These are phyloP conservation scores for Helogale parvula DNA, from an alignment of 2,113 vertebrate genomes.

Conservation along the genomic window DNA sequence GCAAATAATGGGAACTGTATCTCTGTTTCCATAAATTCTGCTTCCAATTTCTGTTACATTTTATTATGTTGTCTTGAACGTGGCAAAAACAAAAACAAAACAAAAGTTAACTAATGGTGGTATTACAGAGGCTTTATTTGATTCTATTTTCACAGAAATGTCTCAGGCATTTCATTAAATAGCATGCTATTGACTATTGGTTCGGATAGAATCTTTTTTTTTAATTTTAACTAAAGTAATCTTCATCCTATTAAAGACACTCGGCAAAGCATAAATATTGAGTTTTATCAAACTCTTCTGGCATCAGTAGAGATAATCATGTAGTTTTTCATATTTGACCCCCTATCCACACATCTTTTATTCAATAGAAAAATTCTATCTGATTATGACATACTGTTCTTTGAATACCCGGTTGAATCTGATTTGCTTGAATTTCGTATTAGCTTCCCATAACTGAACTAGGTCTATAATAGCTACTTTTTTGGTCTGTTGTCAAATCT, in stretches of 20 bases:
- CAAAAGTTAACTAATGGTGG: background rate
- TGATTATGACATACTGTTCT: background rate
- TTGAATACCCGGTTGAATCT: constrained; percentile 45
- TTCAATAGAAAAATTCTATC: background rate
- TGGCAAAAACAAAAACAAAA: background rate
- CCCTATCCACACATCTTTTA: constrained; percentile 11
- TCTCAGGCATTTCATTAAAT: background rate
- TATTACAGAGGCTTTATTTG: background rate
- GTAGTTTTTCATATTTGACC: constrained; percentile 33
- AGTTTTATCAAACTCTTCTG: constrained; percentile 52
- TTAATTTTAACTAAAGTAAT: background rate
- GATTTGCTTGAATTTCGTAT: constrained; percentile 50
- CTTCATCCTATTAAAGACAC: constrained; percentile 3
- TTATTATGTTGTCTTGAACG: background rate
- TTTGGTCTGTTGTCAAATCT: background rate
- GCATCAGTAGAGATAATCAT: background rate
- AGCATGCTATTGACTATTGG: background rate
- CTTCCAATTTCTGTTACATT: background rate
- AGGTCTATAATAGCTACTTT: background rate
- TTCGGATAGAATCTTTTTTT: background rate
- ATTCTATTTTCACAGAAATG: constrained; percentile 13
- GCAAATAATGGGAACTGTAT: background rate
- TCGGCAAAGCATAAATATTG: background rate
- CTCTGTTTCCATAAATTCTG: background rate
- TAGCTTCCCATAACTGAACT: background rate